These are phyloP conservation scores for Achatina immaculata DNA, from an alignment of 1,140 invertebrate species.

Conservation along the genomic window DNA sequence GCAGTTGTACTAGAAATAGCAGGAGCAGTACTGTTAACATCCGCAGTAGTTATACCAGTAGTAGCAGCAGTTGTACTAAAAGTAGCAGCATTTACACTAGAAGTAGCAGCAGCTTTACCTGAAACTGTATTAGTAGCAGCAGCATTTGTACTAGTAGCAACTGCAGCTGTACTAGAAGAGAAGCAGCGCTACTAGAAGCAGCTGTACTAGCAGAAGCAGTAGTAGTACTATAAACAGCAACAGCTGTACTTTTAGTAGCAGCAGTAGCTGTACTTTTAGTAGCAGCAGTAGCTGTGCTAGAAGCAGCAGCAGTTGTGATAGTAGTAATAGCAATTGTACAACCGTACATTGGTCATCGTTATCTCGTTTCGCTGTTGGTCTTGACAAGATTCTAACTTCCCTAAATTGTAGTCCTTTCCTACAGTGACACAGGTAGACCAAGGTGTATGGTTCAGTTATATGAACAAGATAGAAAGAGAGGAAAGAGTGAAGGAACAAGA, in stretches of 20 bases:
- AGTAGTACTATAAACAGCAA: background rate
- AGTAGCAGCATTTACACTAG: slow-evolving; percentile 9
- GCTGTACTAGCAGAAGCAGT: background rate
- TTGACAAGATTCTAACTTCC: too few species aligned
- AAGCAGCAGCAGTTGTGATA: background rate
- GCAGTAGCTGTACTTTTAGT: slow-evolving; percentile 8
- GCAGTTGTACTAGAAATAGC: slow-evolving; percentile 10
- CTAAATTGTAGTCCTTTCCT: too few species aligned
- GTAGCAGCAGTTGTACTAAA: too few species aligned
- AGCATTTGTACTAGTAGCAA: background rate
- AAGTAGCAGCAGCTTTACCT: background rate
- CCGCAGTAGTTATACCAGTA: background rate
- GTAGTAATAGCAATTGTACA: slow-evolving; percentile 17
- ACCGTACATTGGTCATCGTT: too few species aligned
- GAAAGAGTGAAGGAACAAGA: too few species aligned
- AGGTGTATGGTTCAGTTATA: too few species aligned
- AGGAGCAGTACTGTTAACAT: background rate
- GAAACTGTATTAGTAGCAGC: slow-evolving; percentile 9
- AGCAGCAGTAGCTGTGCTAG: background rate
- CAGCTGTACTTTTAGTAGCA: background rate
- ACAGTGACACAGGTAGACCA: too few species aligned
- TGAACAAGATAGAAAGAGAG: too few species aligned
- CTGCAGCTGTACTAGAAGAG: background rate
- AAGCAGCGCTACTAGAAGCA: slow-evolving; percentile 5
- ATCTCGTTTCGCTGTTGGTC: too few species aligned